Base-by-base conservation (phyloP, 2,113 vertebrate species). In the Zeus faber region DNA sequence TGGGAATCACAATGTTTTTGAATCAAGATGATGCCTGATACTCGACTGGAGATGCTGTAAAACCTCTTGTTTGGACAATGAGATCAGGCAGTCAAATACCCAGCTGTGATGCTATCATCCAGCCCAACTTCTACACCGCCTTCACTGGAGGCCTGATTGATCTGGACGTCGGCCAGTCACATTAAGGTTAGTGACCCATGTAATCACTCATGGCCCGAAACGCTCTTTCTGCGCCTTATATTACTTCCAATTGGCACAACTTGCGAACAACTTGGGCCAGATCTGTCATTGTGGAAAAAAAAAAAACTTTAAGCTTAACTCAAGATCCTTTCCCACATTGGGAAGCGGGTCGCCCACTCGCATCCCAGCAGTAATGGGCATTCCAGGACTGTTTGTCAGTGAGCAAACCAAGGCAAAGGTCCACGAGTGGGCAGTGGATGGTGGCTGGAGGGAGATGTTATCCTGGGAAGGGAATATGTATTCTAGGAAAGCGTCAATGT, bases 271-370 rank as follows among this genome's bases (percentile, higher is more conserved):
- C 22, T 54, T 16, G 23, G 22, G 25, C 23, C 6, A 39, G n/a
- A 3, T 54, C 45, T 60, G 49, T 66, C 62, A 60, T 53, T 35
- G 43, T 72, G 54, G 43, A 76, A 56, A n/a, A n/a, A n/a, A n/a
- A n/a, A n/a, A n/a, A n/a, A n/a, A n/a, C n/a, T n/a, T n/a, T n/a
- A 54, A 49, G 26, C 55, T 40, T 56, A 51, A 29, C 4, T 23
- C 47, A n/a, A n/a, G n/a, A n/a, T n/a, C n/a, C n/a, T 76, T 79
- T 81, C 77, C 80, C 77, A 82, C 59, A 43, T 7, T n/a, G 9
- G 58, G 49, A 64, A 45, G 11, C 16, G 27, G 27, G 9, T 29
- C 27, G 43, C 55, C 64, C 35, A 37, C 50, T 56, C 53, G 39
- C 40, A 58, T 35, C 48, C 58, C 82, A 85, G 70, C 74, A 79